A percentile compares a stretch with the other conserved stretches of the same genome.
Evolutionary conservation across 1,140 invertebrate species (phyloP).

Genomic region (Cylas formicarius): DNA sequence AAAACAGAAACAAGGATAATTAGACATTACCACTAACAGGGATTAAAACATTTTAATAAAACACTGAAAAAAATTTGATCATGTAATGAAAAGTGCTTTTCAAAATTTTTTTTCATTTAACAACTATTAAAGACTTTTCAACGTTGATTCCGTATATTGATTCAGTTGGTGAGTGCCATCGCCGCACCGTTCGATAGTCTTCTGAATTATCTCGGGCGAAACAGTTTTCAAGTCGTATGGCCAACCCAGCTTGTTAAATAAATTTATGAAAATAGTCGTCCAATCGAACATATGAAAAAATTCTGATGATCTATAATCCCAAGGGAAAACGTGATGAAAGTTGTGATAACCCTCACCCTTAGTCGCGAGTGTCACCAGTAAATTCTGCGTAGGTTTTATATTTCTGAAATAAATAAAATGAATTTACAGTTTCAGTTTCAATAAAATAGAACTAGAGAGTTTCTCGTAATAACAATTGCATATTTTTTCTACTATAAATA

Average conservation of each 20-base stretch:
- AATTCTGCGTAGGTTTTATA: constrained; percentile 54
- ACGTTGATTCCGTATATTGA: no score
- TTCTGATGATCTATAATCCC: constrained; percentile 64
- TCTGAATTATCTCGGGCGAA: constrained; percentile 47
- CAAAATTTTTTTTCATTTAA: no score
- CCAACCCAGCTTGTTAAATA: constrained; percentile 52
- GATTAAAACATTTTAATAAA: no score
- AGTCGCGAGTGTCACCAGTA: constrained; percentile 48
- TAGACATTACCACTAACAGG: no score
- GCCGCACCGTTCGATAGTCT: constrained; percentile 52
- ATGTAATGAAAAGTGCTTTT: no score
- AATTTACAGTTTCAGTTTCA: no score
- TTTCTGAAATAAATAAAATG: no score
- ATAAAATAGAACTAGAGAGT: no score
- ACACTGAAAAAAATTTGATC: no score
- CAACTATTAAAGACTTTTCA: no score
- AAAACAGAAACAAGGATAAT: no score
- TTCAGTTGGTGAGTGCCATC: constrained; percentile 52
- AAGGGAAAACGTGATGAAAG: constrained; percentile 70
- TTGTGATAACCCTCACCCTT: constrained; percentile 64
- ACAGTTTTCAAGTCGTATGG: constrained; percentile 55
- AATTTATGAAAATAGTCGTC: constrained; percentile 46
- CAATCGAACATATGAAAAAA: constrained; percentile 44
- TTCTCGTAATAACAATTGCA: neutral
- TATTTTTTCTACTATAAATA: no score